Evolutionary conservation across 2,888 invertebrate genomes (phyloP), one percentile per base, ranked within the genome.

Genomic region (Sphaerophoria taeniata): DNA sequence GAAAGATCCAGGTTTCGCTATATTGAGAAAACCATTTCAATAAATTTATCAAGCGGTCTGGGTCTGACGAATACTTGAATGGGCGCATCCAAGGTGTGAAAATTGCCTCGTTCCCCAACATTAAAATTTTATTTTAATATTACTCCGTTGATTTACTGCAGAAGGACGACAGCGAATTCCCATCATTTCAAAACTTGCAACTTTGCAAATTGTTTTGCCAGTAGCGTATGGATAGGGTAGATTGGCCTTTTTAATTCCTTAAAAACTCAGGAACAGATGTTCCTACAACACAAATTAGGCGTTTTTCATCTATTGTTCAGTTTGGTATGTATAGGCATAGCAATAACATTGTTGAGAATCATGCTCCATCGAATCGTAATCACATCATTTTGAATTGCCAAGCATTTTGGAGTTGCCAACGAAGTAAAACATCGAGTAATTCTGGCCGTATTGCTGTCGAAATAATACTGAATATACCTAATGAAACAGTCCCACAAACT

Each of bases 81-180:
- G 74, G 74, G 86, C 77, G 82, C 78, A 77, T 67, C 82, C 82
- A 86, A 86, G 86, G n/a, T n/a, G 86, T 86, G 82, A 82, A 86
- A 86, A 86, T 86, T 82, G 86, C 82, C 77, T 74, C 73, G 73
- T 82, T 86, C 74, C 65, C 70, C 60, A 45, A 60, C 86, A 86
- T 82, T 82, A 82, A 86, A 78, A 78, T 86, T 82, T 53, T 86
- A 86, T 86, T 78, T 86, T 86, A 86, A 86, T 86, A 82, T 82
- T 24, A 24, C 74, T 24, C 14, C 31, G 74, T 55, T 78, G 82
- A 86, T 86, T 86, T 82, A 86, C 74, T 71, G 63, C 58, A 47
- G 47, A 55, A 14, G 14, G 51, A 56, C 49, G 14, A 16, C 43
- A 39, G 39, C 31, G 14, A 53, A 33, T 14, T 49, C 33, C 43